Base-by-base conservation (phyloP, 2,797 vertebrate genomes). In the Sebastes reedi region DNA sequence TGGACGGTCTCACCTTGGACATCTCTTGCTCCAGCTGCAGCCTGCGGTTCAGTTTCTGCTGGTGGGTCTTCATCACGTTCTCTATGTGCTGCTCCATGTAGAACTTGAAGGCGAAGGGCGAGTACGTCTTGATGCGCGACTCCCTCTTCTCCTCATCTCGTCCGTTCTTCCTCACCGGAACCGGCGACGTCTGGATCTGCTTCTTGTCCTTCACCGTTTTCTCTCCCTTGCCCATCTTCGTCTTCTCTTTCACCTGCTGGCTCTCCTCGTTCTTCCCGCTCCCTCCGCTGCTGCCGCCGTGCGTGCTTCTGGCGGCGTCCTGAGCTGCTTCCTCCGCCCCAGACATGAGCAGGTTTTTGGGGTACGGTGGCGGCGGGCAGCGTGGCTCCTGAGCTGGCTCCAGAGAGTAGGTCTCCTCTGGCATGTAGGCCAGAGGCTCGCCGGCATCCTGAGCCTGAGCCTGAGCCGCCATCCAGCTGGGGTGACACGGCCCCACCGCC, bases 1-100 rank as follows among this genome's bases (percentile, higher is more conserved):
- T 42, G 4, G 9, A 4, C 1, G 2, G 11, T 55, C 74, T 92
- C 88, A 99, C 98, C 96, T 99, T 98, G 25, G 98, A 98, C 98
- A 99, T 99, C 94, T 99, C 99, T 86, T 99, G 98, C 66, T 99
- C 99, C 92, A 99, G 67, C 81, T 99, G 98, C 62, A 99, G 88
- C 79, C 98, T 94, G 66, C 99, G 96, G 90, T 97, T 98, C 58
- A 99, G 96, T 89, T 99, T 99, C 93, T 99, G 99, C 92, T 99
- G 98, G 94, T 99, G 96, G 66, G 97, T 99, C 92, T 99, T 99
- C 91, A 99, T 97, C 87, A 99, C 96, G 0, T 99, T 99, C 91
- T 99, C 99, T 72, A 99, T 97, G 25, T 99, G 98, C 84, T 99
- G 99, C 87, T 99, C 99, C 99, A 99, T 99, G 92, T 99, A 99